Evolutionary conservation across 2,113 vertebrate genomes (phyloP).

Genomic region (Nothocercus nigrocapillus): DNA sequence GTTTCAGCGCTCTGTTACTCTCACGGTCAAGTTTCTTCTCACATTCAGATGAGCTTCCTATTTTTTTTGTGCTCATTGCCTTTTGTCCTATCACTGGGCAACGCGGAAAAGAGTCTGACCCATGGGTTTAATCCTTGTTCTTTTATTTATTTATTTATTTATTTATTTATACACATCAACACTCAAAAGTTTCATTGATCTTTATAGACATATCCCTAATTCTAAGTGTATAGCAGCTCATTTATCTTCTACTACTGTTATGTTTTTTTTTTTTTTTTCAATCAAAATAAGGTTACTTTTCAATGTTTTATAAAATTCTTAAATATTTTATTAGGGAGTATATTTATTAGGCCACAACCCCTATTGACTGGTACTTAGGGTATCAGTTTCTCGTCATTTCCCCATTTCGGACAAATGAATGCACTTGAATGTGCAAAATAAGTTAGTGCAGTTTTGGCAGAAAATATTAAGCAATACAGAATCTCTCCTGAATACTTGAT

Average conservation of each 20-base stretch:
- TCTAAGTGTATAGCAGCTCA: neutral
- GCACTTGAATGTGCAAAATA: neutral
- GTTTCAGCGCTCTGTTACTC: neutral
- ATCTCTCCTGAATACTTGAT: neutral
- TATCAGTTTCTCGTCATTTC: neutral
- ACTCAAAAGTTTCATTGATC: neutral
- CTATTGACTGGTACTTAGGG: neutral
- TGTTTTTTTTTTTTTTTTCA: neutral
- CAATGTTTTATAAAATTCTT: neutral
- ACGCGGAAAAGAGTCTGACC: neutral
- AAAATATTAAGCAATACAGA: neutral
- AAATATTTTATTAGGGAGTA: neutral
- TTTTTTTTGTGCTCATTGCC: neutral
- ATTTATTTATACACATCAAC: neutral
- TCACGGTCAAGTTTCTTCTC: neutral
- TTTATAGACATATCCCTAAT: accelerated
- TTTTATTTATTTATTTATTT: neutral
- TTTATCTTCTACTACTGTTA: neutral
- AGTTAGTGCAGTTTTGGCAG: neutral
- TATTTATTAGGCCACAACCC: neutral
- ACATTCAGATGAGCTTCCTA: no score
- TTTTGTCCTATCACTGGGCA: neutral
- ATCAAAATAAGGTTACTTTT: neutral
- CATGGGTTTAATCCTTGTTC: neutral
- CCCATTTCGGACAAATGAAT: neutral